phyloP scores from a whole-genome alignment of 2,888 invertebrate genomes.

The Bursaphelenchus okinawaensis region DNA sequence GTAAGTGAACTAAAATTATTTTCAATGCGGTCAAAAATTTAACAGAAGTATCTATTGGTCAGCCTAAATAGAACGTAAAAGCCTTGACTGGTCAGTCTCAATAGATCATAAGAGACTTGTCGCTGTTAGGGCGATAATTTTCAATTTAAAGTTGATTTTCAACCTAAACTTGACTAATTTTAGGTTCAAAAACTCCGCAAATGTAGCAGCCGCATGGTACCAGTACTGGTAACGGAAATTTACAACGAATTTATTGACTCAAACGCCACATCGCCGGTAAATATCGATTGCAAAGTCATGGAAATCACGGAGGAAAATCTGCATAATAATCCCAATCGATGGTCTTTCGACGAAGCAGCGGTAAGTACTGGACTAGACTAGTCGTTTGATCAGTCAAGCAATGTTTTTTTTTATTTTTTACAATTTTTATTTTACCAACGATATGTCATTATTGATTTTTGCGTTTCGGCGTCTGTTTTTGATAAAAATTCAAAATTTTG shows the following conservation, averaged over 20 bases:
- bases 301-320: slow-evolving; percentile 77
- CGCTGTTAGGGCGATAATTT: no score
- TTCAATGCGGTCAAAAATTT: no score
- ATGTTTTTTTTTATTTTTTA: not conserved
- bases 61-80: no score
- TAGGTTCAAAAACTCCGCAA: slow-evolving; percentile 75
- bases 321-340: slow-evolving; percentile 74
- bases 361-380: no score
- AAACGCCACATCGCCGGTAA: slow-evolving; percentile 91
- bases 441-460: no score
- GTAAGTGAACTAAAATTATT: slow-evolving; percentile 23
- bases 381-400: not conserved
- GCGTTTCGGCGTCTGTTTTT: no score
- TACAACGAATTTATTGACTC: slow-evolving; percentile 78
- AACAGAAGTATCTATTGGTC: no score
- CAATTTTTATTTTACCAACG: no score
- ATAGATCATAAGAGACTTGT: no score
- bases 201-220: slow-evolving; percentile 77
- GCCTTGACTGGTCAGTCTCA: no score
- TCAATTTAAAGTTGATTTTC: no score
- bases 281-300: slow-evolving; percentile 86
- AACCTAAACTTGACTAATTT: slow-evolving; percentile 5
- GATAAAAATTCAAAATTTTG: no score
- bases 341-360: slow-evolving; percentile 94
- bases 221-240: slow-evolving; percentile 71